phyloP scores from a whole-genome alignment of 1,140 invertebrate genomes.

The Idris sp. region DNA sequence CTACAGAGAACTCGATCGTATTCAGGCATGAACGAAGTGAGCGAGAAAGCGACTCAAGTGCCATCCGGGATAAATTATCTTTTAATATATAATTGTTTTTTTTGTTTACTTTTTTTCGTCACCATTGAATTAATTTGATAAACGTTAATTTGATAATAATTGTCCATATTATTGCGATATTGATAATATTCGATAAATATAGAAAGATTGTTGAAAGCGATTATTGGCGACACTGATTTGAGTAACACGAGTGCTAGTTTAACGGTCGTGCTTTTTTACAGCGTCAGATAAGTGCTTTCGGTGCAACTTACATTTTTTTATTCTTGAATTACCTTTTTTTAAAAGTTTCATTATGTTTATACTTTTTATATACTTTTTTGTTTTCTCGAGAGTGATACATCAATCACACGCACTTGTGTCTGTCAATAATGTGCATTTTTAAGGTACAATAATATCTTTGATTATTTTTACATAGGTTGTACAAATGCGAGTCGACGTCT shows the following conservation, averaged over 20 bases:
- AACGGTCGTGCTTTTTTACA: conserved; percentile 56
- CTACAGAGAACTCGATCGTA: conserved; percentile 53
- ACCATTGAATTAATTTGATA: conserved; percentile 59
- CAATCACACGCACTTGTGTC: conserved; percentile 51
- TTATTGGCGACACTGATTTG: conserved; percentile 63
- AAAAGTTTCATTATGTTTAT: conserved; percentile 15
- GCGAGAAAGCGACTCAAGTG: conserved; percentile 60
- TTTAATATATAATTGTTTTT: conserved; percentile 1
- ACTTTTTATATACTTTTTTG: conserved; percentile 36
- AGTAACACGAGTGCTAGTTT: conserved; percentile 61
- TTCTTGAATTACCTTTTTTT: background rate
- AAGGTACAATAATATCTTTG: conserved; percentile 54
- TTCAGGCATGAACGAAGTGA: conserved; percentile 34
- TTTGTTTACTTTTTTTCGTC: conserved; percentile 32
- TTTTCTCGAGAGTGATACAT: conserved; percentile 57
- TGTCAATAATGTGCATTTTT: conserved; percentile 58
- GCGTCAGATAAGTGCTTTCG: conserved; percentile 56
- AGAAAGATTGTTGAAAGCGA: conserved; percentile 64
- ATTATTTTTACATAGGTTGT: conserved; percentile 55
- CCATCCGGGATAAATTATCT: conserved; percentile 54
- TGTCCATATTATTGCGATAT: conserved; percentile 64
- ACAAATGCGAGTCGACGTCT: conserved; percentile 50
- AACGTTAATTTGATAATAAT: conserved; percentile 63
- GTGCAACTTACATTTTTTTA: conserved; percentile 42
- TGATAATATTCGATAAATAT: conserved; percentile 66